Conservation (phyloP, 2,797 vertebrate genomes). For the Miichthys miiuy region DNA sequence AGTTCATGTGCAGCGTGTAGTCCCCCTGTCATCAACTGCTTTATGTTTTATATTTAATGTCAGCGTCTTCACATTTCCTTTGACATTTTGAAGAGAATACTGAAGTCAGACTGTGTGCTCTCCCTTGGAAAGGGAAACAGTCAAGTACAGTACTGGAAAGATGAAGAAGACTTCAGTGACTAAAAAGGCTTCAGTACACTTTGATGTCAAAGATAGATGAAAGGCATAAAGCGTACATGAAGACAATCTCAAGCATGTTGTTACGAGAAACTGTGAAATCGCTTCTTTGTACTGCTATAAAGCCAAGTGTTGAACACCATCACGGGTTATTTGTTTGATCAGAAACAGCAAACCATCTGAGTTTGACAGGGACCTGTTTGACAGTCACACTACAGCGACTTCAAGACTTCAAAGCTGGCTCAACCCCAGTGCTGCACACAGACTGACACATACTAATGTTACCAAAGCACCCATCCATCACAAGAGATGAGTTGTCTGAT, state of each 20-base stretch:
- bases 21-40: not conserved
- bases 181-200: slow-evolving; percentile 4
- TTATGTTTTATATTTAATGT: slow-evolving; percentile 26
- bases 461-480: slow-evolving; percentile 17
- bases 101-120: not conserved
- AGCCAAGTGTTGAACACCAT: not conserved
- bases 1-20: not conserved
- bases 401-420: not conserved
- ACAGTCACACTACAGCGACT: too few relatives aligned
- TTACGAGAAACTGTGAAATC: not conserved
- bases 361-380: too few relatives aligned
- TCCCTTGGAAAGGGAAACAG: not conserved
- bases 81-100: slow-evolving; percentile 7
- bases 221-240: not conserved
- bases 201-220: slow-evolving; percentile 31
- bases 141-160: not conserved
- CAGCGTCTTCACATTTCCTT: not conserved
- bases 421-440: not conserved
- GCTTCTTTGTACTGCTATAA: not conserved
- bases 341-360: not conserved
- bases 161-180: not conserved
- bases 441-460: slow-evolving; percentile 1
- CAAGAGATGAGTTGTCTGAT: not conserved
- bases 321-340: slow-evolving; percentile 3
- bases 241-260: not conserved